A percentile compares a stretch with the other conserved stretches of the same genome.
These are phyloP conservation scores for Helicoverpa armigera DNA, from an alignment of 1,140 invertebrate genomes.

Conservation along the genomic window DNA sequence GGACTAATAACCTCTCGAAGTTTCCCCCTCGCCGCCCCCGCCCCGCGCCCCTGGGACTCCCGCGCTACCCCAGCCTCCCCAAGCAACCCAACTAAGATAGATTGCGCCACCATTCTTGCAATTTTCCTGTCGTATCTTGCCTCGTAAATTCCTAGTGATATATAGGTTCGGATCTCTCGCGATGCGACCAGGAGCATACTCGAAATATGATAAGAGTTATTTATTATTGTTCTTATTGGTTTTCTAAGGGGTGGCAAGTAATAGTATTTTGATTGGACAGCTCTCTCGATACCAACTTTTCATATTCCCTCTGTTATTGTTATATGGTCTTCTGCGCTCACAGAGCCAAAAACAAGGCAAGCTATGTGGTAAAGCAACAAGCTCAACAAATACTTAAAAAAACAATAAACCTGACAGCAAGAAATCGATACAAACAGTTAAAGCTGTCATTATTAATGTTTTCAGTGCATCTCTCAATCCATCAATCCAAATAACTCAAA, in stretches of 20 bases:
- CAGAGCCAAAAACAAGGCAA: no score
- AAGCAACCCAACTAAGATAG: slow-evolving; percentile 89
- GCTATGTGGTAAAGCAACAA: no score
- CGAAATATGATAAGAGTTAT: slow-evolving; percentile 87
- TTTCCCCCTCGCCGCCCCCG: slow-evolving; percentile 75
- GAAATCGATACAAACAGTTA: no score
- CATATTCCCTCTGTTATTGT: not conserved
- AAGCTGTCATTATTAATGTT: no score
- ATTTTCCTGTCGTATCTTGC: slow-evolving; percentile 92
- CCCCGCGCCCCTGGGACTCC: slow-evolving; percentile 60
- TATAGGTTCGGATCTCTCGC: slow-evolving; percentile 90
- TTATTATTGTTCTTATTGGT: slow-evolving; percentile 87
- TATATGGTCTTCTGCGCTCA: not conserved
- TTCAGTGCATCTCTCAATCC: no score
- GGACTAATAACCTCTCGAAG: slow-evolving; percentile 88
- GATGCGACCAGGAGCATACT: slow-evolving; percentile 88
- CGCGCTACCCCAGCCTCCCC: slow-evolving; percentile 79
- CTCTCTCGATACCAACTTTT: slow-evolving; percentile 12
- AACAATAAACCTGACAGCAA: no score
- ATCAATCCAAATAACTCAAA: no score
- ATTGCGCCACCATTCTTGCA: slow-evolving; percentile 93
- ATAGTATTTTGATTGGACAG: slow-evolving; percentile 58
- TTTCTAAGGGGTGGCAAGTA: slow-evolving; percentile 78
- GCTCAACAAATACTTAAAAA: no score
- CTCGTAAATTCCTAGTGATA: slow-evolving; percentile 92